Evolutionary conservation across 2,888 invertebrate genomes (phyloP), one percentile per base, ranked within the genome.

Genomic region (Yponomeuta plumbellus): DNA sequence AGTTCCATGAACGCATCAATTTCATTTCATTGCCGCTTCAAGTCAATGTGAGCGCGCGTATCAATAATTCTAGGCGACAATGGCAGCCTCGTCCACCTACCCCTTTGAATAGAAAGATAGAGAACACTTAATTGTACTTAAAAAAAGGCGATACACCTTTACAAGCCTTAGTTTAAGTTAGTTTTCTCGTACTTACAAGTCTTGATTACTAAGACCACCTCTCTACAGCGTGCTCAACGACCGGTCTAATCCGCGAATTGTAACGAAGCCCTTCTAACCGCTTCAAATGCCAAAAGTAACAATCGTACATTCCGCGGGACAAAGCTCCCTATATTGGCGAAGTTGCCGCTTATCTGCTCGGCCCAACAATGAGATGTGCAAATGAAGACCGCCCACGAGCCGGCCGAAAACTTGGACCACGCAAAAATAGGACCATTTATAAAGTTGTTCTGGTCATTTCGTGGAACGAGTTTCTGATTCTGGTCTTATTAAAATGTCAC

Each of bases 321-420:
- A 52, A 52, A 52, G 52, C 17, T 64, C 64, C 17, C 20, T 63
- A 23, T 64, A 56, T 64, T 64, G 56, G 57, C 39, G 39, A 22
- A 65, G 23, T 20, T 57, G 57, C 39, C 40, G 61, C 26, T 62
- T 52, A 44, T 62, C 63, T 11, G 23, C n/a, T n/a, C 62, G 26
- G 26, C 40, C 64, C 11, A 23, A 79, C 79, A 81, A 79, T 75
- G 76, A 73, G 70, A 68, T 85, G 80, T 80, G 78, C 79, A 83
- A 85, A 85, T 83, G 83, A 83, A 84, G 83, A 83, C 84, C 23
- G 56, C 10, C 44, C 44, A 17, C 44, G 44, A 4, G 44, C 17
- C 17, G 44, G 17, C 4, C 17, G 34, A 8, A 34, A 17, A 52
- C 44, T 52, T 17, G 44, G 44, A 52, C 44, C 44, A 13, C 17